Conservation (phyloP, 2,113 vertebrate genomes). For the Maccullochella peelii region DNA sequence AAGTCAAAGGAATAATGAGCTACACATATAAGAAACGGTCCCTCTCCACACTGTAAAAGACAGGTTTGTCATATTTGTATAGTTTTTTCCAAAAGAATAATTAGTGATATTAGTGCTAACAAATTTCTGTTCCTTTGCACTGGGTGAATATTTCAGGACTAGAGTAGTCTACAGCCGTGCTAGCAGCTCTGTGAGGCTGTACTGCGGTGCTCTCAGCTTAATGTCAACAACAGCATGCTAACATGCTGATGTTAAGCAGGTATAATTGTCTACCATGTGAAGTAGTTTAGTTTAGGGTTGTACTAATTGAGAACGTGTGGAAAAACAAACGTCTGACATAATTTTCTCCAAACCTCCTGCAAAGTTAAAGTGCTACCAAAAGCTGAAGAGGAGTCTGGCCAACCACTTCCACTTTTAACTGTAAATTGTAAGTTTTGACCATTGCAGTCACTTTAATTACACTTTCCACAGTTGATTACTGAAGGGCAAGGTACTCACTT, state of each 20-base stretch:
- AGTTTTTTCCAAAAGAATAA: background rate
- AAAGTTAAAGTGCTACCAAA: background rate
- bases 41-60: background rate
- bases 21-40: background rate
- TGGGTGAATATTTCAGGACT: constrained; percentile 11
- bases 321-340: background rate
- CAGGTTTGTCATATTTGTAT: background rate
- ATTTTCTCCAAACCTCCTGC: constrained; percentile 9
- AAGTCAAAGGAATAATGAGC: background rate
- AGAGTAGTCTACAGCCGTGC: background rate
- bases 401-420: background rate
- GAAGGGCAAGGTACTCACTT: background rate
- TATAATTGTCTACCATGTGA: too few species aligned
- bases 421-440: background rate
- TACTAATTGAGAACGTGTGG: background rate
- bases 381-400: background rate
- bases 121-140: background rate
- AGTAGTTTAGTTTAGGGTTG: background rate
- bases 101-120: background rate
- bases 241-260: background rate
- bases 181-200: background rate
- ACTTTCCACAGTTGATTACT: constrained; percentile 31
- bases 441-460: background rate
- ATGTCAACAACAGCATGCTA: background rate
- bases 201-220: background rate